Conservation (phyloP, 1,140 invertebrate species). For the Ylistrum balloti region DNA sequence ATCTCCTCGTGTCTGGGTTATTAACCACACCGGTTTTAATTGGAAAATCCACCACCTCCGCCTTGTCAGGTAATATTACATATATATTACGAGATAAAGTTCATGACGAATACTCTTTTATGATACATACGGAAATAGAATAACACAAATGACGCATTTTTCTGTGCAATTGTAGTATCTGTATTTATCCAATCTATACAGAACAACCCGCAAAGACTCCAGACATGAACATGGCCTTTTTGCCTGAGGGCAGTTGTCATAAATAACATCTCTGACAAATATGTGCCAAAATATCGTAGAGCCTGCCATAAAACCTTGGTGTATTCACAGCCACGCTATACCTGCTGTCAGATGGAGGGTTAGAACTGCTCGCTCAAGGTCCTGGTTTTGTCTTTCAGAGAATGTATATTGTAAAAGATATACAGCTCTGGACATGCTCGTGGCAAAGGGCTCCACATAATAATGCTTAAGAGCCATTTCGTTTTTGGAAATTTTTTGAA, state of each 20-base stretch:
- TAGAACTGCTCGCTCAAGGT: slow-evolving; percentile 7
- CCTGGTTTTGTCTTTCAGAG: neutral
- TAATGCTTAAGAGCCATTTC: neutral
- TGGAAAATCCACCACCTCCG: neutral
- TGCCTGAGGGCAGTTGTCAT: neutral
- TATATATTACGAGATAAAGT: neutral
- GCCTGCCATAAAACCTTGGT: neutral
- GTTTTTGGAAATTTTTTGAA: neutral
- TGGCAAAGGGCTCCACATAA: neutral
- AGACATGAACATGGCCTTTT: slow-evolving; percentile 28
- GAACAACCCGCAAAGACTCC: neutral
- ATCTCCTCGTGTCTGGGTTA: no score
- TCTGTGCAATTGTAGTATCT: neutral
- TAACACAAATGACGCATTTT: neutral
- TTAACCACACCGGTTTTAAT: neutral
- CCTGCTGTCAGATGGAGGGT: neutral
- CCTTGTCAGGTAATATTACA: neutral
- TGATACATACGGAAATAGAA: neutral
- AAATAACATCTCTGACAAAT: slow-evolving; percentile 7
- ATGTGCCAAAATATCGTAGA: slow-evolving; percentile 38
- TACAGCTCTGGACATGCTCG: neutral
- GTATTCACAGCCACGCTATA: neutral
- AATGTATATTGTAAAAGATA: slow-evolving; percentile 23
- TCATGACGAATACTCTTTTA: neutral
- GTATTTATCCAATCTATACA: neutral